Evolutionary conservation across 2,888 invertebrate genomes (phyloP).

Genomic region (Macrophya annulata): DNA sequence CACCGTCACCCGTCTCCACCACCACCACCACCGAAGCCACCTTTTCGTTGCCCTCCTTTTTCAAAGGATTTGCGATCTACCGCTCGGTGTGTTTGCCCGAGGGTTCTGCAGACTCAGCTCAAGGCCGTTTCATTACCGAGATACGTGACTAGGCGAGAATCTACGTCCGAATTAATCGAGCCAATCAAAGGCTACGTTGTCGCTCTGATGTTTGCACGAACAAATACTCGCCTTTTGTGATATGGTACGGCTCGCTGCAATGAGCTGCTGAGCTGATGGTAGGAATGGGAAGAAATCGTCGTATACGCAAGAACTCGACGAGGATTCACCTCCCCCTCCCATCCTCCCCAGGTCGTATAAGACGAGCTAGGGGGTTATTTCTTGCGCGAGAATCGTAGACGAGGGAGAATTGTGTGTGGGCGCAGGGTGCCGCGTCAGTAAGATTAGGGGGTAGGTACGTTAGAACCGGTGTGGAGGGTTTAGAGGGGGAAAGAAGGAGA

Average conservation of each 20-base stretch:
- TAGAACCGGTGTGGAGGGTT: constrained; percentile 38
- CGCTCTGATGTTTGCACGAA: constrained; percentile 8
- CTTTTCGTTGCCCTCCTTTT: constrained; percentile 35
- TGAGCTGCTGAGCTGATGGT: neutral
- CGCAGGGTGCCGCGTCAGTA: constrained; percentile 65
- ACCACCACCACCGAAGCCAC: neutral
- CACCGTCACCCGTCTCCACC: too few relatives aligned
- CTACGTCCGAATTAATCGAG: constrained; percentile 73
- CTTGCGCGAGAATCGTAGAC: constrained; percentile 13
- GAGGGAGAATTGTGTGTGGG: constrained; percentile 32
- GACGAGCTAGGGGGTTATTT: constrained; percentile 21
- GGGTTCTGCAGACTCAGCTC: constrained; percentile 45
- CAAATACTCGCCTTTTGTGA: constrained; percentile 30
- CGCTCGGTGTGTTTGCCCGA: constrained; percentile 19
- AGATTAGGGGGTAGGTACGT: constrained; percentile 65
- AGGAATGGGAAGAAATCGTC: neutral
- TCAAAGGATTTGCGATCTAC: constrained; percentile 23
- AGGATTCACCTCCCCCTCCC: neutral
- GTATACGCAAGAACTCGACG: constrained; percentile 2
- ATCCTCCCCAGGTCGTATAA: neutral
- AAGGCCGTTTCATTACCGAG: constrained; percentile 68
- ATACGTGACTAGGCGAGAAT: constrained; percentile 71
- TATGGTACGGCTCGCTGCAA: neutral
- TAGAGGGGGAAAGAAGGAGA: constrained; percentile 58
- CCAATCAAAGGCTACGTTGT: constrained; percentile 73